Evolutionary conservation across 2,888 invertebrate species (phyloP).

Genomic region (Zootermopsis nevadensis): DNA sequence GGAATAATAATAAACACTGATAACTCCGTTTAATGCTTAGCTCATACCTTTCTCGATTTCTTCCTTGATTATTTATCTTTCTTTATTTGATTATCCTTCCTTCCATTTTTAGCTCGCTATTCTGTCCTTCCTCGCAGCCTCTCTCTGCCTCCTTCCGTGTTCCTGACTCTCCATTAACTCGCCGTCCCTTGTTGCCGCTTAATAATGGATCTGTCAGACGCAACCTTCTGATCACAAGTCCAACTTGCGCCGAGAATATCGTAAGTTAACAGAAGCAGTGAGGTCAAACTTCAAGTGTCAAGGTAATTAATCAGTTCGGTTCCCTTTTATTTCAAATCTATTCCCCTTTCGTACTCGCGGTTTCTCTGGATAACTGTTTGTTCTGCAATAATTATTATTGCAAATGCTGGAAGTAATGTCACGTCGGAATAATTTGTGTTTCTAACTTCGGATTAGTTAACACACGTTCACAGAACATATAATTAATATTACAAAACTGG

Average conservation of each 20-base stretch:
- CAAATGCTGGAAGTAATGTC: not conserved
- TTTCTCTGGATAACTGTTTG: not conserved
- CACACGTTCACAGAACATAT: not conserved
- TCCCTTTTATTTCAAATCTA: not conserved
- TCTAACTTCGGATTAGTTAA: slow-evolving; percentile 4
- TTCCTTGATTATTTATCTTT: not conserved
- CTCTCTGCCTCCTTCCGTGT: not conserved
- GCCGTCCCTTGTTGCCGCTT: not conserved
- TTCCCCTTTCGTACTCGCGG: not conserved
- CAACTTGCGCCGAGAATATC: slow-evolving; percentile 3
- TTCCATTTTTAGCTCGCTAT: not conserved
- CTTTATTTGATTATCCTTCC: not conserved
- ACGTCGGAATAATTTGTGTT: slow-evolving; percentile 10
- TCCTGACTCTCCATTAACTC: slow-evolving; percentile 1
- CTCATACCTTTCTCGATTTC: no score
- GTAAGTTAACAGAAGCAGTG: not conserved
- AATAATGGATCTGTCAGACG: slow-evolving; percentile 36
- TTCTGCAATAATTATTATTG: slow-evolving; percentile 4
- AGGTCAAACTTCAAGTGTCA: slow-evolving; percentile 36
- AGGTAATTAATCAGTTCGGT: slow-evolving; percentile 13
- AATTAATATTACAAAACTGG: not conserved
- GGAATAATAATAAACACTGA: no score
- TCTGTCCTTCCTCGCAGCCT: not conserved
- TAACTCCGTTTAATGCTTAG: no score
- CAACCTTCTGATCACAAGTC: slow-evolving; percentile 31